phyloP scores from a whole-genome alignment of 2,113 vertebrate species.

The Myotis yumanensis region DNA sequence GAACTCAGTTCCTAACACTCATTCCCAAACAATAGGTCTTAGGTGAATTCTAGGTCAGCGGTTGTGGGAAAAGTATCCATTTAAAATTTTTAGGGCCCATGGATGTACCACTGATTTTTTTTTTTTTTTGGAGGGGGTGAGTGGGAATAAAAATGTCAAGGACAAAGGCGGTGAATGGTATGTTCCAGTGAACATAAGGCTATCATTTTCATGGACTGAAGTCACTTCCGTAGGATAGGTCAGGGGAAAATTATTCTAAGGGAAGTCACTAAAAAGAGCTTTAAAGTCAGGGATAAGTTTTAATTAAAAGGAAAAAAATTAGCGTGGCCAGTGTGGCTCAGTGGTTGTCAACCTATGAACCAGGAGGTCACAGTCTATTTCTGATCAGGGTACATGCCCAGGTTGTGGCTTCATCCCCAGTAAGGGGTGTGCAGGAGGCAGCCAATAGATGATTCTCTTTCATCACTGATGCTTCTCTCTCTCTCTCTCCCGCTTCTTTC shows the following conservation, averaged over 20 bases:
- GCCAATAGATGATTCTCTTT: too few species aligned
- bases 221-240: neutral
- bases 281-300: constrained; percentile 29
- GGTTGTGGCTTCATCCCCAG: too few species aligned
- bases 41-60: neutral
- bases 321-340: too few species aligned
- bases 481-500: too few species aligned
- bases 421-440: too few species aligned
- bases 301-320: neutral
- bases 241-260: neutral
- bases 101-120: neutral
- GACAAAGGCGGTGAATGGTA: neutral
- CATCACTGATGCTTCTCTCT: too few species aligned
- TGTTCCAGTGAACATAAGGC: neutral
- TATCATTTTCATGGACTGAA: neutral
- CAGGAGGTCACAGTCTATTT: too few species aligned
- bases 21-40: neutral
- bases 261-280: neutral
- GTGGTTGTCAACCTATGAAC: too few species aligned
- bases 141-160: neutral
- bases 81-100: neutral
- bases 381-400: too few species aligned
- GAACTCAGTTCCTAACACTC: neutral
- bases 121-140: neutral
- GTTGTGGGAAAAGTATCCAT: neutral